phyloP scores from a whole-genome alignment of 2,797 vertebrate genomes.

The Zenarchopterus dispar region DNA sequence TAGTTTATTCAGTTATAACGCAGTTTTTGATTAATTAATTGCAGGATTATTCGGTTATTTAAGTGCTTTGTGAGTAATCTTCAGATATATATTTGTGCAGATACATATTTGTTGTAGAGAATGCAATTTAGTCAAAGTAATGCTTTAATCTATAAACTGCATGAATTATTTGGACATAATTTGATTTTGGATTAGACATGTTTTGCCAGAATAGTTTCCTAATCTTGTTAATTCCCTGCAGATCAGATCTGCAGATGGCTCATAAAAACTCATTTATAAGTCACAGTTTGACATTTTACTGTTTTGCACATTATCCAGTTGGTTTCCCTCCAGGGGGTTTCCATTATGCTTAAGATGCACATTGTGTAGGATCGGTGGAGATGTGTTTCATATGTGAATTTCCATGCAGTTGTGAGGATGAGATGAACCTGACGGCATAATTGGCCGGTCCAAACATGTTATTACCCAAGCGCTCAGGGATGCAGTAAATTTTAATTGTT shows the following conservation, averaged over 20 bases:
- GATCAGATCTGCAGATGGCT: conserved; percentile 12
- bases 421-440: conserved; percentile 71
- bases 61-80: not conserved
- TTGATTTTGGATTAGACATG: conserved; percentile 12
- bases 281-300: not conserved
- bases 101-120: not conserved
- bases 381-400: conserved; percentile 51
- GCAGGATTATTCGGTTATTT: not conserved
- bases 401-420: conserved; percentile 56
- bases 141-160: not conserved
- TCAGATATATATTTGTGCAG: not conserved
- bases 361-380: conserved; percentile 36
- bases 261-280: conserved; percentile 8
- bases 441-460: conserved; percentile 68
- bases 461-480: conserved; percentile 72
- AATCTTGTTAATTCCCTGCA: conserved; percentile 8
- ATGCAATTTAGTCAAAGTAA: not conserved
- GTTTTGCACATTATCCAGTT: not conserved
- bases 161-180: not conserved
- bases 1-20: not conserved
- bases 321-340: conserved; percentile 1
- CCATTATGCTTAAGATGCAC: conserved; percentile 19
- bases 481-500: conserved; percentile 76
- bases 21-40: not conserved
- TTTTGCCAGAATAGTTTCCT: conserved; percentile 8